A percentile compares a stretch with the other conserved stretches of the same genome.
Evolutionary conservation across 2,888 invertebrate species (phyloP).

Genomic region (Leptopterna dolabrata): DNA sequence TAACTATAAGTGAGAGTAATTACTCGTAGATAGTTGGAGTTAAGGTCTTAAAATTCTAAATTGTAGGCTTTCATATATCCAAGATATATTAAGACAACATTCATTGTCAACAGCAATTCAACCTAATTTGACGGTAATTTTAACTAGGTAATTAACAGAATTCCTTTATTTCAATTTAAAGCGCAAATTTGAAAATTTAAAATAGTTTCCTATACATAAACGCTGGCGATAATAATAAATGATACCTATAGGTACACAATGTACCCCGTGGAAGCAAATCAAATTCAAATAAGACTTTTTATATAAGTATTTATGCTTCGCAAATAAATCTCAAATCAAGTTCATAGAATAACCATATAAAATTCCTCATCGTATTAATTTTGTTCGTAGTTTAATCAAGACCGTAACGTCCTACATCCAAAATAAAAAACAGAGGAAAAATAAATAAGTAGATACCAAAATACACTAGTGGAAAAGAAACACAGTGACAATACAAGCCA

Average conservation of each 20-base stretch:
- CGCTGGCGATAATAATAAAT: neutral
- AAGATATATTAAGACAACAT: neutral
- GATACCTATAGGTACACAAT: neutral
- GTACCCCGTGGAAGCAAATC: neutral
- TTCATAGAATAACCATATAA: no score
- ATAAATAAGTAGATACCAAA: neutral
- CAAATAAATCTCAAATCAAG: no score
- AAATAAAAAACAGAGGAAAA: conserved; percentile 13
- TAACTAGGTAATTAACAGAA: neutral
- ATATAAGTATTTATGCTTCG: no score
- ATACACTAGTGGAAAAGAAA: conserved; percentile 15
- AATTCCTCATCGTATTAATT: no score
- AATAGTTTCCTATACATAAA: neutral
- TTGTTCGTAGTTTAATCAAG: neutral
- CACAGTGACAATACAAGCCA: conserved; percentile 45
- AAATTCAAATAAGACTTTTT: no score
- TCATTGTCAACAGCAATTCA: neutral
- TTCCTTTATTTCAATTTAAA: neutral
- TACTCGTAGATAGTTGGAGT: conserved; percentile 22
- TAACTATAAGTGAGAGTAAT: neutral
- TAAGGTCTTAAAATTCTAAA: conserved; percentile 1
- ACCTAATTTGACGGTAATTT: neutral
- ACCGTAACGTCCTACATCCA: conserved; percentile 18
- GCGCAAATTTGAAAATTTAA: neutral
- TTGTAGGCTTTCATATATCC: neutral